Conservation (phyloP, 2,888 invertebrate species). For the Xestia ashworthii region DNA sequence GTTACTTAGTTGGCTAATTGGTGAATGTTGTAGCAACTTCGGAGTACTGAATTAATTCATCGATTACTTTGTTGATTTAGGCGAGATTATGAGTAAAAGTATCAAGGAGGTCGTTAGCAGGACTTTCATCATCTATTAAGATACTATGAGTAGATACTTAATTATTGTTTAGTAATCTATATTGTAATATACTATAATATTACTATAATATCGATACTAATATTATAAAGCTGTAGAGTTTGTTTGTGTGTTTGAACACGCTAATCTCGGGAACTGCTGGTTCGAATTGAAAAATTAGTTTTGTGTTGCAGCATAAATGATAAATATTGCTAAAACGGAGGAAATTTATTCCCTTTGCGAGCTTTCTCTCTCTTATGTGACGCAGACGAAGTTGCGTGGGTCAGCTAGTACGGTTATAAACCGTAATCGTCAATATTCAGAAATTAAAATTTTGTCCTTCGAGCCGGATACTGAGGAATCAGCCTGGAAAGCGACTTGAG, state of each 20-base stretch:
- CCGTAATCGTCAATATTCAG: not conserved
- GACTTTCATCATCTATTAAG: not conserved
- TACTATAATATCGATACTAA: too few relatives aligned
- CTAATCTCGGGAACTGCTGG: too few relatives aligned
- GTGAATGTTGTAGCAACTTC: constrained; percentile 12
- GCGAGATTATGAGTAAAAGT: not conserved
- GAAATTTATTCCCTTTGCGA: too few relatives aligned
- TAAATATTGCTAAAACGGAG: too few relatives aligned
- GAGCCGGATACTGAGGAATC: constrained; percentile 17
- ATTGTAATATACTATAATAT: too few relatives aligned
- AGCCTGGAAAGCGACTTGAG: not conserved
- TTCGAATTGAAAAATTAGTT: too few relatives aligned
- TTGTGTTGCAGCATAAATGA: too few relatives aligned
- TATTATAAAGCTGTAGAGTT: too few relatives aligned
- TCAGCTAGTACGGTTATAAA: not conserved
- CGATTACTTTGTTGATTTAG: not conserved
- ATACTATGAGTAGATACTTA: not conserved
- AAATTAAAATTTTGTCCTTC: constrained; percentile 12
- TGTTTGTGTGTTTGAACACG: too few relatives aligned
- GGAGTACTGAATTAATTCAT: not conserved
- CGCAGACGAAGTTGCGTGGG: too few relatives aligned
- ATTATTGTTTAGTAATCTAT: not conserved
- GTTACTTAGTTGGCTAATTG: constrained; percentile 23
- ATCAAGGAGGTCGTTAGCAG: not conserved
- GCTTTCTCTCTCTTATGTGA: too few relatives aligned